Evolutionary conservation across 2,888 invertebrate genomes (phyloP).

Genomic region (Drosophila tripunctata): DNA sequence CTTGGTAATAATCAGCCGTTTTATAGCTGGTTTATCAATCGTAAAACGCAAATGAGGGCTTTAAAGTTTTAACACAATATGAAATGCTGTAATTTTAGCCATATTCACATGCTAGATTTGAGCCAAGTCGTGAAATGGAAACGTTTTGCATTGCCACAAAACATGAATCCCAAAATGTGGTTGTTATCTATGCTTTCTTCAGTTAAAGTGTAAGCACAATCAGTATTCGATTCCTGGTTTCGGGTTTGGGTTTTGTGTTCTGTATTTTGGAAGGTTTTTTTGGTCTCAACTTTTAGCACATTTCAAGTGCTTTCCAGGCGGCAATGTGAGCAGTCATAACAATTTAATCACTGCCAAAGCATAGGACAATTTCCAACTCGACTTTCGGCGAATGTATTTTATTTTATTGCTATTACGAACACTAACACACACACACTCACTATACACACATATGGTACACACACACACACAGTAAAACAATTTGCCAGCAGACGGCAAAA

Average conservation of each 20-base stretch:
- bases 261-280: too few species aligned
- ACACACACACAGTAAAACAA: conserved; percentile 40
- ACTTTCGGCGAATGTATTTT: conserved; percentile 52
- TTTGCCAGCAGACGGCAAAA: conserved; percentile 64
- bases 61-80: conserved; percentile 2
- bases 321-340: conserved; percentile 50
- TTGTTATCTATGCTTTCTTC: conserved; percentile 10
- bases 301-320: conserved; percentile 30
- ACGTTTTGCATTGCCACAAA: conserved; percentile 7
- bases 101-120: not conserved
- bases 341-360: conserved; percentile 69
- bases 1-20: conserved; percentile 8
- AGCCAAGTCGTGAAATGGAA: conserved; percentile 2
- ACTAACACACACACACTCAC: conserved; percentile 26
- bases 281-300: conserved; percentile 13
- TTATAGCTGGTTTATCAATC: not conserved
- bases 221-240: not conserved
- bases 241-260: too few species aligned
- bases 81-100: not conserved
- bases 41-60: not conserved
- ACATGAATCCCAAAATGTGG: conserved; percentile 12
- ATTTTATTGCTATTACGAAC: conserved; percentile 60
- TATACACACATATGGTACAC: not conserved
- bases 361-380: conserved; percentile 40
- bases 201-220: not conserved